A percentile compares a stretch with the other conserved stretches of the same genome.
These are phyloP conservation scores for Lycodopsis pacificus DNA, from an alignment of 2,797 vertebrate species.

Conservation along the genomic window DNA sequence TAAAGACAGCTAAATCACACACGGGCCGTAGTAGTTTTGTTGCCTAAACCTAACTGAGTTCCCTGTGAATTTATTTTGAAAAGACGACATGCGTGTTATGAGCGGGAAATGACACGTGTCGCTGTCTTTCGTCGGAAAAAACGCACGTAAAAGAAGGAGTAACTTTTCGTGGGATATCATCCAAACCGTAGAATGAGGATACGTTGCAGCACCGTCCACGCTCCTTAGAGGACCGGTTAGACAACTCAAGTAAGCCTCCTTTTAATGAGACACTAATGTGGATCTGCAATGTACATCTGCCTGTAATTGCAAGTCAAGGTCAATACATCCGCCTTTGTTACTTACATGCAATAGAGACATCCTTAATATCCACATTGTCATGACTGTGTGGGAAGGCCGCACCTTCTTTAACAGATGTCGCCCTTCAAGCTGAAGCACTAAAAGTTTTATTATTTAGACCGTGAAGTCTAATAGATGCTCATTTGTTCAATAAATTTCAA, in stretches of 20 bases:
- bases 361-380: too few species aligned
- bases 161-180: too few species aligned
- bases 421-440: not conserved
- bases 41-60: too few species aligned
- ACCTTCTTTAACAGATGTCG: not conserved
- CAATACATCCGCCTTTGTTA: not conserved
- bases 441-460: not conserved
- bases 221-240: conserved; percentile 19
- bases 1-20: too few species aligned
- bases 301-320: conserved; percentile 12
- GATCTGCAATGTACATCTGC: not conserved
- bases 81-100: too few species aligned
- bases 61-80: too few species aligned
- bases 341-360: not conserved
- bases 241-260: conserved; percentile 20
- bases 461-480: not conserved
- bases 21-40: too few species aligned
- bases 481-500: not conserved
- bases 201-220: not conserved
- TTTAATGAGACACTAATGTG: conserved; percentile 29
- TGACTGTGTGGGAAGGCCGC: not conserved
- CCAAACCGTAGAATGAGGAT: too few species aligned
- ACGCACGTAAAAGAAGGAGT: too few species aligned
- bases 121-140: too few species aligned
- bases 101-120: too few species aligned